Base-by-base conservation (phyloP, 1,140 invertebrate species). In the Drosophila azteca region DNA sequence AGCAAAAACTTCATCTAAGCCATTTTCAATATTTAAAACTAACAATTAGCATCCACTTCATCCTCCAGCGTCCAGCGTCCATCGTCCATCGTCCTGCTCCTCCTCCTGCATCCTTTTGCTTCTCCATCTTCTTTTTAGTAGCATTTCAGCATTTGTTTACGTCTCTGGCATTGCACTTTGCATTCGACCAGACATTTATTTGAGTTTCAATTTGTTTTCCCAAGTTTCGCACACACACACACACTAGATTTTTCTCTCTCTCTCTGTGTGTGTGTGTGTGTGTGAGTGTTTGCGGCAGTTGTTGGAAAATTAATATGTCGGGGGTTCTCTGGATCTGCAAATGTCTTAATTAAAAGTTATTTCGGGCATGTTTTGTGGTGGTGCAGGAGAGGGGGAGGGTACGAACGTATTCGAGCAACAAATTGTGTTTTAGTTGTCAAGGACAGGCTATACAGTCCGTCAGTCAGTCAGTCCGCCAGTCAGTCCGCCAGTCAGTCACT, bases 291-390 rank as follows among this genome's bases (percentile, higher is more conserved):
- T 75, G 78, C 78, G 66, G 72, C 72, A 77, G 71, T 69, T 70
- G 73, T 69, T 70, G 73, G 73, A 64, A 84, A 84, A 84, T 87
- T 87, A 84, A 84, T 87, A 87, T 84, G 82, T 87, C 73, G 35
- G 4, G 3, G 58, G 61, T 53, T 60, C 73, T 81, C 68, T 83
- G 73, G 81, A 66, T 73, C 82, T 74, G 73, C 73, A 87, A 84
- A 74, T 87, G 82, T 84, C 81, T 81, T 87, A 84, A 84, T 87
- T 84, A 87, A 84, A 84, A 84, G 73, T 84, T 84, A 70, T 87
- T 74, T 85, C 53, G 76, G 59, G 60, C 53, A 79, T 59, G 48
- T 31, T 45, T 11, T 9, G 26, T 50, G 17, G 24, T 20, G 17
- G n/a, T n/a, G n/a, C n/a, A n/a, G n/a, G 17, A 20, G 17, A 20